phyloP scores from a whole-genome alignment of 2,113 vertebrate genomes.

The Vulpes ferrilata region DNA sequence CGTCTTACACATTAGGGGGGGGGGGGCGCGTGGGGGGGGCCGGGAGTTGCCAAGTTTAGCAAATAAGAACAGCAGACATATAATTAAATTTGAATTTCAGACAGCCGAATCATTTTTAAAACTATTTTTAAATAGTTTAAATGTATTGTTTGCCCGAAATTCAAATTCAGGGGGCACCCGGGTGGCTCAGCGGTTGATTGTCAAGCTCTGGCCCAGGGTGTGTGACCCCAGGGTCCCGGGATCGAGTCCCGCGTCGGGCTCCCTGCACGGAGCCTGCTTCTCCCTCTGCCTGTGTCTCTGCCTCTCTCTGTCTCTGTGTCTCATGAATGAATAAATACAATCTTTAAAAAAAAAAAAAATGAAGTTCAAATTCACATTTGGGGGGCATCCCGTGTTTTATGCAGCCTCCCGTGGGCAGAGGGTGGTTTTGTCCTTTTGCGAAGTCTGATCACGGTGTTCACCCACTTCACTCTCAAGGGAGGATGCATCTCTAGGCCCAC shows the following conservation, averaged over 20 bases:
- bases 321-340: too few relatives aligned
- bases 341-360: too few relatives aligned
- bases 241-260: too few relatives aligned
- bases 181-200: too few relatives aligned
- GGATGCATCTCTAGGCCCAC: neutral
- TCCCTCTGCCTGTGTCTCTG: too few relatives aligned
- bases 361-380: neutral
- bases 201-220: too few relatives aligned
- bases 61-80: neutral
- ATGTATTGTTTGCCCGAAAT: neutral
- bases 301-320: too few relatives aligned
- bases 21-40: rapidly evolving
- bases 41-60: neutral
- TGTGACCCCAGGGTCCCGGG: too few relatives aligned
- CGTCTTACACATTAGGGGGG: neutral
- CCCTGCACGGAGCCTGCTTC: too few relatives aligned
- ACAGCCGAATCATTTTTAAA: neutral
- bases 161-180: neutral
- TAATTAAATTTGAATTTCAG: neutral
- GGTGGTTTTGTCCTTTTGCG: neutral
- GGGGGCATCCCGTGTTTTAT: neutral
- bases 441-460: too few relatives aligned
- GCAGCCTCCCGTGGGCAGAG: neutral
- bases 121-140: neutral
- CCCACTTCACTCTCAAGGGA: neutral